A percentile compares a stretch with the other conserved stretches of the same genome.
phyloP scores from a whole-genome alignment of 2,797 vertebrate species.

The Mus spretus region DNA sequence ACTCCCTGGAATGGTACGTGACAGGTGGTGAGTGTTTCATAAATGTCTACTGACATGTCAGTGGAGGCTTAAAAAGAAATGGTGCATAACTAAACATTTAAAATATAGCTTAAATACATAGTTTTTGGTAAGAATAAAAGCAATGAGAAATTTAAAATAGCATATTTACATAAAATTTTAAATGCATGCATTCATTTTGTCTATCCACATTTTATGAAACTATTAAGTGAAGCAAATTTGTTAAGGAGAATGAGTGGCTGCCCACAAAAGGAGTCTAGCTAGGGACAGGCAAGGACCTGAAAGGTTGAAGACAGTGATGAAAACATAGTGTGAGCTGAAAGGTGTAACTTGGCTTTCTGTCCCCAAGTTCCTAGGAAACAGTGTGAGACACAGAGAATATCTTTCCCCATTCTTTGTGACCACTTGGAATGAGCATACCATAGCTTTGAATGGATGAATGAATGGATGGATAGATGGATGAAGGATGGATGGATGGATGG shows the following conservation, averaged over 20 bases:
- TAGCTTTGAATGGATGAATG: neutral
- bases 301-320: neutral
- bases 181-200: neutral
- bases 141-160: neutral
- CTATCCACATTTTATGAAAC: neutral
- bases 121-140: conserved; percentile 17
- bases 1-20: neutral
- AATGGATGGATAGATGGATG: neutral
- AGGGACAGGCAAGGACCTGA: too few species aligned
- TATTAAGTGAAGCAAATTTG: neutral
- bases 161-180: neutral
- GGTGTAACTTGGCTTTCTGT: neutral
- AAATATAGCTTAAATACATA: neutral
- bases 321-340: neutral
- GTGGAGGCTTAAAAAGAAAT: conserved; percentile 1
- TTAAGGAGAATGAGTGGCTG: neutral
- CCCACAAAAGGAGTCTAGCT: neutral
- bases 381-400: neutral
- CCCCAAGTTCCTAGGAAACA: neutral
- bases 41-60: neutral
- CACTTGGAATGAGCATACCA: neutral
- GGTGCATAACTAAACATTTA: conserved; percentile 6
- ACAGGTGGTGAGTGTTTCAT: neutral
- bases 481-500: neutral
- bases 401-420: neutral